Percentiles rank a stretch among this genome's conserved stretches.
phyloP scores from a whole-genome alignment of 1,140 invertebrate species.

The Antheraea pernyi region DNA sequence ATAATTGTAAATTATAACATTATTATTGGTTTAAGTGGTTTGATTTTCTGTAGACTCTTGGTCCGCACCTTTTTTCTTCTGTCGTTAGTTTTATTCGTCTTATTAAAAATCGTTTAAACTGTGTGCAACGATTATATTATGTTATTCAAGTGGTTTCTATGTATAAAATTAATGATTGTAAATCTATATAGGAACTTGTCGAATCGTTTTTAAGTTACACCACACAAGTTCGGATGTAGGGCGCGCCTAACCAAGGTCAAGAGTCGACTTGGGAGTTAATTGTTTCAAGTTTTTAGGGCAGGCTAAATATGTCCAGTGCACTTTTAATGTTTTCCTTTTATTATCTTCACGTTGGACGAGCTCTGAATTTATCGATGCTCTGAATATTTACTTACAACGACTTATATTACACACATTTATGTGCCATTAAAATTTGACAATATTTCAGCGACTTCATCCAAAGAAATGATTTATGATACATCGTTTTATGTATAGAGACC shows the following conservation, averaged over 20 bases:
- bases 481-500: no score
- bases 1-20: no score
- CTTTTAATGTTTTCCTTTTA: neutral
- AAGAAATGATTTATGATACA: no score
- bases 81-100: no score
- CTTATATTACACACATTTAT: neutral
- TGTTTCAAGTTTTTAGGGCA: conserved; percentile 7
- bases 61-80: no score
- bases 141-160: no score
- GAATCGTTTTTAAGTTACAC: neutral
- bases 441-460: no score
- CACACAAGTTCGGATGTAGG: conserved; percentile 14
- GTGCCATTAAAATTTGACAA: neutral
- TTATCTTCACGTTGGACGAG: neutral
- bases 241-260: conserved; percentile 20
- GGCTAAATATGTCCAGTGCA: neutral
- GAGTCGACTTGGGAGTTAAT: conserved; percentile 9
- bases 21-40: no score
- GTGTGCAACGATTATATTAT: no score
- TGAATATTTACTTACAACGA: no score
- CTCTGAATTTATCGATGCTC: neutral
- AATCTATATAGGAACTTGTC: neutral
- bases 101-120: no score
- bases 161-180: neutral
- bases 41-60: no score